phyloP scores from a whole-genome alignment of 1,140 invertebrate species.

The Helicoverpa armigera region DNA sequence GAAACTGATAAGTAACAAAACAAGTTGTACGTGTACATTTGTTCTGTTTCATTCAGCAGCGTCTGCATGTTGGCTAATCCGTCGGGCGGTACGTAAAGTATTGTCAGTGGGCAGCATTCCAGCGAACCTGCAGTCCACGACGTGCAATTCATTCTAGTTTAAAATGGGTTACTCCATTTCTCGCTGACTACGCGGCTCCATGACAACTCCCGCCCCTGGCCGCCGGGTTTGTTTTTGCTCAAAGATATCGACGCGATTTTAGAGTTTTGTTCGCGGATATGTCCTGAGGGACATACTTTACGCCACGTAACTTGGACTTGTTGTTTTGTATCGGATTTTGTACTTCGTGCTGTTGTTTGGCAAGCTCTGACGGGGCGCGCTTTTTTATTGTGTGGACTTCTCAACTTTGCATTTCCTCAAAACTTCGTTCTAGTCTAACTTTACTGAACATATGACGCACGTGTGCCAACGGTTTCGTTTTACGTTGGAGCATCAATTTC shows the following conservation, averaged over 20 bases:
- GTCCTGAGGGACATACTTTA: slow-evolving; percentile 54
- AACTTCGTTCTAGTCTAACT: slow-evolving; percentile 15
- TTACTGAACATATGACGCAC: slow-evolving; percentile 3
- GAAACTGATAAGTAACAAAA: background rate
- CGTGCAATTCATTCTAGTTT: slow-evolving; percentile 82
- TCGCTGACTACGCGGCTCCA: slow-evolving; percentile 75
- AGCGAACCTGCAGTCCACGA: slow-evolving; percentile 77
- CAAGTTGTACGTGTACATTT: background rate
- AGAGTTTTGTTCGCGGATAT: slow-evolving; percentile 58
- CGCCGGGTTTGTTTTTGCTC: slow-evolving; percentile 61
- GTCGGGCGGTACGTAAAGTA: slow-evolving; percentile 44
- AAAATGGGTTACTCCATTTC: slow-evolving; percentile 83
- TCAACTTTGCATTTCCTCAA: slow-evolving; percentile 37
- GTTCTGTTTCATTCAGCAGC: no score
- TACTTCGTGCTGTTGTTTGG: slow-evolving; percentile 37
- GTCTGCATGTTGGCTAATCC: slow-evolving; percentile 9
- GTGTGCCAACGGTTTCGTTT: slow-evolving; percentile 24
- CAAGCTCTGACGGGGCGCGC: slow-evolving; percentile 37
- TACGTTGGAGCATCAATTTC: background rate
- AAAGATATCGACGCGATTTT: slow-evolving; percentile 59
- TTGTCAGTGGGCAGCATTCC: slow-evolving; percentile 78
- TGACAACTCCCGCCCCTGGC: slow-evolving; percentile 69
- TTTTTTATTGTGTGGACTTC: slow-evolving; percentile 33
- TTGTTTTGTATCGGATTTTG: slow-evolving; percentile 45
- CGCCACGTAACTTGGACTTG: slow-evolving; percentile 43